Base-by-base conservation (phyloP, 2,888 invertebrate genomes). In the Crepidodera aurea region DNA sequence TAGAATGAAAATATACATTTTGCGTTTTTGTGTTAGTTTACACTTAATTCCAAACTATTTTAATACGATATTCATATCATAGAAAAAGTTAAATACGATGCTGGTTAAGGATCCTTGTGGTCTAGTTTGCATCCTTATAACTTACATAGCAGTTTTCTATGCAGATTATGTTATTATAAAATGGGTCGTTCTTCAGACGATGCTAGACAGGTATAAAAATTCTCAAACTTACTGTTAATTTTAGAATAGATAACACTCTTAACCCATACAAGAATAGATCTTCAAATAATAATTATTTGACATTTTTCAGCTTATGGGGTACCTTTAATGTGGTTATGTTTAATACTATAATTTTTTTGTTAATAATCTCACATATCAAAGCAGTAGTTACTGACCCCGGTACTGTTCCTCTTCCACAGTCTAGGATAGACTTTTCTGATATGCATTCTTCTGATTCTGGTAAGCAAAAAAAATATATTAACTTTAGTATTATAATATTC, bases 331-430 rank as follows among this genome's bases (percentile, higher is more conserved):
- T 90, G 4, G 84, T 93, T 22, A 78, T 88, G 46, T 94, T 94
- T 82, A 94, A 94, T 78, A 86, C 88, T 0, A 82, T 94, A 8
- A 85, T 94, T 57, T 87, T 93, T 73, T 81, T 94, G 54, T 81
- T 93, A 64, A 82, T 87, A 51, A 86, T 92, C 82, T 86, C 94
- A 1, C 94, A 95, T 79, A 74, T 91, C n/a, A 86, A 92, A 75
- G 93, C 94, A 6, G 93, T 94, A 60, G 86, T 93, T 71, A 92
- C 92, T n/a, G 94, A 95, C 83, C 94, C 95, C 2, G 94, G 94
- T 1, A 88, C 90, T 51, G 92, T 95, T 39, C 94, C 91, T n/a
- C 82, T 92, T 61, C 88, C 89, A 60, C 86, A 87, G 68, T 86
- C 83, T 71, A 85, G 88, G 68, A 82, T 92, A 76, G 92, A 93